Percentiles rank a stretch among this genome's conserved stretches.
These are phyloP conservation scores for Forbesichthys agassizii DNA, from an alignment of 2,113 vertebrate species.

Conservation along the genomic window DNA sequence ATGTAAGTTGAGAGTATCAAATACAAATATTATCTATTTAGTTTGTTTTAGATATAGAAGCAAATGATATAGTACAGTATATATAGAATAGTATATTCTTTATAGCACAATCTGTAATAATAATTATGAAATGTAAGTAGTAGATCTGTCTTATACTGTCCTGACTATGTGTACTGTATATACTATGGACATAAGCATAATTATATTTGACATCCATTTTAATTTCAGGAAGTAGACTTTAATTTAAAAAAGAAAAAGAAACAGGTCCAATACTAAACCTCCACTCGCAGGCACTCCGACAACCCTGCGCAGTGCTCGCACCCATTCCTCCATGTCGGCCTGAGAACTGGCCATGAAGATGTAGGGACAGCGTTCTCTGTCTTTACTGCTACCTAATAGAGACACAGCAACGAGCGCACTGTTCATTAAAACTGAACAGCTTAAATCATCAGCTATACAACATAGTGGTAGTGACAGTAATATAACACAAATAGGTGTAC, in stretches of 20 bases:
- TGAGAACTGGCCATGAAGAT: slow-evolving; percentile 94
- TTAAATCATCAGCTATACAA: neutral
- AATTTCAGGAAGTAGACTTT: neutral
- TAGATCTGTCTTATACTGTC: too few species aligned
- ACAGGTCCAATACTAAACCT: slow-evolving; percentile 73
- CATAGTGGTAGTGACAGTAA: too few species aligned
- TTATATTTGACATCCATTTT: neutral
- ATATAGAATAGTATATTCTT: too few species aligned
- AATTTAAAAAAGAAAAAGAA: neutral
- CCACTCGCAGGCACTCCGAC: slow-evolving; percentile 78
- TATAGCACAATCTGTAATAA: too few species aligned
- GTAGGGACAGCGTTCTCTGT: slow-evolving; percentile 81
- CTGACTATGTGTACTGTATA: too few species aligned
- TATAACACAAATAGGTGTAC: too few species aligned
- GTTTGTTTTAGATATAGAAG: too few species aligned
- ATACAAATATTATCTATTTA: too few species aligned
- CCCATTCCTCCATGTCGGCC: slow-evolving; percentile 93
- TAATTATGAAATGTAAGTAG: too few species aligned
- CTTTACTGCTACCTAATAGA: slow-evolving; percentile 73
- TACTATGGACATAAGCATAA: neutral
- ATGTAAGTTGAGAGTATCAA: too few species aligned
- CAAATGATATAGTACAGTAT: too few species aligned
- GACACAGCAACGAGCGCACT: slow-evolving; percentile 13
- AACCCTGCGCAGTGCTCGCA: slow-evolving; percentile 83
- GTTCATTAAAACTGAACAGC: neutral